These are phyloP conservation scores for Spodoptera littoralis DNA, from an alignment of 2,888 invertebrate genomes.

Conservation along the genomic window DNA sequence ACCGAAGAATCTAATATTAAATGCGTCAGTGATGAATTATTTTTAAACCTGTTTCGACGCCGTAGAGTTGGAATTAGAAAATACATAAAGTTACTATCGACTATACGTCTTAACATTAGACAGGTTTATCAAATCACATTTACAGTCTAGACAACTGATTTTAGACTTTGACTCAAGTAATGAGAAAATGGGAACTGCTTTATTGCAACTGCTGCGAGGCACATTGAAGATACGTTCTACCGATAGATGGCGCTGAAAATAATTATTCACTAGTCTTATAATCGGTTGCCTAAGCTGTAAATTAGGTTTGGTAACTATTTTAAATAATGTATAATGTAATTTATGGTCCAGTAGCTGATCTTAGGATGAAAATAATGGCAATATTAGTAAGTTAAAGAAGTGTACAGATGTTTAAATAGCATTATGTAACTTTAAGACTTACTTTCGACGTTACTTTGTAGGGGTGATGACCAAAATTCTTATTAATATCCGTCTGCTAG, in stretches of 20 bases:
- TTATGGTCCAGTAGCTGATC: slow-evolving; percentile 55
- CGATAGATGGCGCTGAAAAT: too few relatives aligned
- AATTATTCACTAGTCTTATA: too few relatives aligned
- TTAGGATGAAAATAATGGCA: slow-evolving; percentile 36
- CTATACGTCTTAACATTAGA: too few relatives aligned
- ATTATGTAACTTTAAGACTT: slow-evolving; percentile 27
- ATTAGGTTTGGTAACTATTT: too few relatives aligned
- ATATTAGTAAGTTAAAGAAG: slow-evolving; percentile 32
- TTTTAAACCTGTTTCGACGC: slow-evolving; percentile 15
- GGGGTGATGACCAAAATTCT: background rate
- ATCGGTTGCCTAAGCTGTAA: too few relatives aligned
- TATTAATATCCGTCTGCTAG: too few relatives aligned
- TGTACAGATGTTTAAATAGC: slow-evolving; percentile 22
- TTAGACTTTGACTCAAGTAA: too few relatives aligned
- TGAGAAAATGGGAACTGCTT: too few relatives aligned
- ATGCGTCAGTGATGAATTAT: slow-evolving; percentile 5
- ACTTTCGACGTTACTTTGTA: slow-evolving; percentile 1
- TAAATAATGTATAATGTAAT: slow-evolving; percentile 25
- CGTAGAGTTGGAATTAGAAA: slow-evolving; percentile 10
- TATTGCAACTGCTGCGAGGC: too few relatives aligned
- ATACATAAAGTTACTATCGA: slow-evolving; percentile 5
- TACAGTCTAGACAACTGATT: too few relatives aligned
- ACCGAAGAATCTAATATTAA: slow-evolving; percentile 14
- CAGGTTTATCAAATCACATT: too few relatives aligned
- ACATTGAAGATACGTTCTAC: too few relatives aligned